Percentiles rank a stretch among this genome's conserved stretches.
phyloP scores from a whole-genome alignment of 2,888 invertebrate genomes.

The Eupithecia vulgata region DNA sequence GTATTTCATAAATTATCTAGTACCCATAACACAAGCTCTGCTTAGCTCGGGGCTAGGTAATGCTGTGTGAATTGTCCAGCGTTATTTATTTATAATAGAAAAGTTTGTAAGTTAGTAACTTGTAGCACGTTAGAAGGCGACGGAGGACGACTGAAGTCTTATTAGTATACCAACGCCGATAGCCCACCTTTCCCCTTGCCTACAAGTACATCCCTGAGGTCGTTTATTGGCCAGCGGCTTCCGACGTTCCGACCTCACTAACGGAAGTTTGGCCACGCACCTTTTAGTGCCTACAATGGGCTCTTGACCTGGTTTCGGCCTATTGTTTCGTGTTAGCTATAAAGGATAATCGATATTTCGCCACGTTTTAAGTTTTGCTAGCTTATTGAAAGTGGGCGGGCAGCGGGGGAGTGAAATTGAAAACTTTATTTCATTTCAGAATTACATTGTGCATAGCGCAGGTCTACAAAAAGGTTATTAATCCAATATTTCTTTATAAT shows the following conservation, averaged over 20 bases:
- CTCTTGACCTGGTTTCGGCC: constrained; percentile 46
- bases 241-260: constrained; percentile 41
- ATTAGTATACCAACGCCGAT: not conserved
- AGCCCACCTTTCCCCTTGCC: constrained; percentile 12
- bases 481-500: too few species aligned
- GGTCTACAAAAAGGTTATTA: too few species aligned
- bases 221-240: constrained; percentile 35
- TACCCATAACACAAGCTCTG: too few species aligned
- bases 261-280: constrained; percentile 49
- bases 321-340: constrained; percentile 45
- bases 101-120: not conserved
- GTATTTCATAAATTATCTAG: too few species aligned
- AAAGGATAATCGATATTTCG: constrained; percentile 45
- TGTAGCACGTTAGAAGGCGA: not conserved
- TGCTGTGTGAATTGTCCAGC: too few species aligned
- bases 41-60: too few species aligned
- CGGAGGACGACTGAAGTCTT: too few species aligned
- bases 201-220: constrained; percentile 23
- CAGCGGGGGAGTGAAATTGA: not conserved
- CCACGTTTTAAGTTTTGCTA: constrained; percentile 37
- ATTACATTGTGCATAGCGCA: not conserved
- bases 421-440: not conserved
- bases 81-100: not conserved
- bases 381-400: constrained; percentile 33
- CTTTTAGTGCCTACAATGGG: constrained; percentile 48